Base-by-base conservation (phyloP, 2,113 vertebrate genomes). In the Apistogramma diplotaenia region DNA sequence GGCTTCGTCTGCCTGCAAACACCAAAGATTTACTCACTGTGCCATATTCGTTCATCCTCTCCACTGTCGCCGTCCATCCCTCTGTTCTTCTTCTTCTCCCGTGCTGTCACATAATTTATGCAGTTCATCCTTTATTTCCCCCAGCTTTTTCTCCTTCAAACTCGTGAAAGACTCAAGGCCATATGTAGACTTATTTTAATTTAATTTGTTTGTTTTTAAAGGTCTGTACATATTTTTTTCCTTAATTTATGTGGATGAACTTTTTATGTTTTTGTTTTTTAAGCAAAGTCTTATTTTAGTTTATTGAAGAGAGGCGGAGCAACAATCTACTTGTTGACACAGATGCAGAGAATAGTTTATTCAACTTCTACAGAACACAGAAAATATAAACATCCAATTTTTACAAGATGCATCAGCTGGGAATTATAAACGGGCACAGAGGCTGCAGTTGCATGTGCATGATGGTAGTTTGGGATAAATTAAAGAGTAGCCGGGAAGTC, bases 191-290 rank as follows among this genome's bases (percentile, higher is more conserved):
- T 82, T 72, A 27, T 55, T 89, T 88, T 87, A 85, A 85, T 88
- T 95, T 93, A 94, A 94, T 93, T 92, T 87, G 87, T 93, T 86
- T 85, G 54, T 93, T 89, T 35, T 87, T 74, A 73, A 86, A 89
- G 82, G 87, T 93, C 62, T 96, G 95, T 95, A 95, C 82, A 95
- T 94, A 94, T 93, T 91, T 85, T 72, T 81, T 53, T 94, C 82
- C 40, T 92, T 95, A 84, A 95, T 95, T 95, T 95, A 95, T 95
- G 89, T 89, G 91, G 91, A 89, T 93, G 91, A 89, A 88, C 81
- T 84, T 92, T 91, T 77, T 85, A 21, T 76, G 15, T 49, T 55
- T 77, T 6, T 72, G 8, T 79, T 82, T 57, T 76, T 59, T 5
- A 70, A 89, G 61, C 13, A 91, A 76, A 82, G 89, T 95, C 88